Evolutionary conservation across 2,797 vertebrate species (phyloP).

Genomic region (Tapirus indicus): DNA sequence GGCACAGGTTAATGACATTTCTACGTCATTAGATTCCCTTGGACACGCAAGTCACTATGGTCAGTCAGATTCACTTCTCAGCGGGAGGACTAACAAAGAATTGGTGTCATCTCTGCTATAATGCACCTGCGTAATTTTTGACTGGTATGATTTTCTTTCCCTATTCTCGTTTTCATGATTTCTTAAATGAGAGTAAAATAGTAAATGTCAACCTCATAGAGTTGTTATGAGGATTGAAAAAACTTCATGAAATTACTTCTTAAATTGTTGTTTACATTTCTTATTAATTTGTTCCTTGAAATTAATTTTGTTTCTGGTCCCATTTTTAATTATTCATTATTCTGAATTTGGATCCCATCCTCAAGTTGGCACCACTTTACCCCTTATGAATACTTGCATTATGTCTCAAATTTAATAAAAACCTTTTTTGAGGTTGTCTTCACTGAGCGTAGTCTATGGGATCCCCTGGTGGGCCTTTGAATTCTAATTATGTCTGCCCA

Average conservation of each 20-base stretch:
- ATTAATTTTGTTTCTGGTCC: background rate
- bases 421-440: background rate
- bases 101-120: background rate
- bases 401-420: slow-evolving; percentile 43
- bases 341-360: background rate
- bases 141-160: background rate
- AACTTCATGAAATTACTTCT: slow-evolving; percentile 18
- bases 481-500: background rate
- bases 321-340: slow-evolving; percentile 55
- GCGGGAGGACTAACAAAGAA: background rate
- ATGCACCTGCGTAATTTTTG: background rate
- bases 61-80: background rate
- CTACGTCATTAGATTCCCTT: background rate
- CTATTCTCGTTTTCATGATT: slow-evolving; percentile 17
- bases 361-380: background rate
- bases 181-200: background rate
- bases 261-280: slow-evolving; percentile 30
- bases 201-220: background rate
- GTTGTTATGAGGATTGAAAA: slow-evolving; percentile 1
- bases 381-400: background rate
- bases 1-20: background rate
- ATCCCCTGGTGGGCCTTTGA: background rate
- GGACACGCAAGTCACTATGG: background rate
- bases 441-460: background rate
- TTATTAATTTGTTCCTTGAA: slow-evolving; percentile 38